Conservation (phyloP, 1,140 invertebrate species). For the Prorops nasuta region DNA sequence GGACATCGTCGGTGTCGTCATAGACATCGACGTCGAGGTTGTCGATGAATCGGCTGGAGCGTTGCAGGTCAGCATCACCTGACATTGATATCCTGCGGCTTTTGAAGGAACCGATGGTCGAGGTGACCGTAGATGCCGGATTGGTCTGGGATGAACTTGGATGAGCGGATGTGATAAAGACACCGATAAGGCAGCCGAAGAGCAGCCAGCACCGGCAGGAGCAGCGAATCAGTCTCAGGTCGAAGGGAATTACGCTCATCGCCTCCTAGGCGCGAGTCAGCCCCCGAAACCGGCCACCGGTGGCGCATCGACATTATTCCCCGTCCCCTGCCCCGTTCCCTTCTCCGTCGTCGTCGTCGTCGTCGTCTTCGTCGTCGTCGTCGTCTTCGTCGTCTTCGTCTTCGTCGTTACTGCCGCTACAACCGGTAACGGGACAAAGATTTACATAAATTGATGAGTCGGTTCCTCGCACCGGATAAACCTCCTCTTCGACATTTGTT, state of each 20-base stretch:
- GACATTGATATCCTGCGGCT: conserved; percentile 1
- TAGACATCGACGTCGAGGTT: conserved; percentile 26
- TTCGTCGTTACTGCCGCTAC: too few species aligned
- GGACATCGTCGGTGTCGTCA: conserved; percentile 33
- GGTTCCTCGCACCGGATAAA: too few species aligned
- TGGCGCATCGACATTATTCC: conserved; percentile 54
- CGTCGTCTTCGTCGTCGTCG: too few species aligned
- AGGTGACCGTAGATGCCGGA: conserved; percentile 8
- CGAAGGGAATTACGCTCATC: conserved; percentile 55
- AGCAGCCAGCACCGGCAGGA: conserved; percentile 44
- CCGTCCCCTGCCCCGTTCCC: conserved; percentile 28
- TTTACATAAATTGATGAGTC: too few species aligned
- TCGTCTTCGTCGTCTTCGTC: too few species aligned
- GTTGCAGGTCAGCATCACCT: conserved; percentile 29
- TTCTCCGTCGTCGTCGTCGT: too few species aligned
- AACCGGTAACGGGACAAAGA: too few species aligned
- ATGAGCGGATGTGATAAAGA: conserved; percentile 31
- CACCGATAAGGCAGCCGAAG: conserved; percentile 41
- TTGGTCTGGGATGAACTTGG: conserved; percentile 22
- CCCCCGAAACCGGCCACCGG: conserved; percentile 55
- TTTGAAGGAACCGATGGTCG: conserved; percentile 2
- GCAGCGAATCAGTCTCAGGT: conserved; percentile 51
- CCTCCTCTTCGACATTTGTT: too few species aligned
- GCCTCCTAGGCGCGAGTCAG: conserved; percentile 56
- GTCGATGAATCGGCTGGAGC: conserved; percentile 23